Percentiles rank a stretch among this genome's conserved stretches.
These are phyloP conservation scores for Hippocampus comes DNA, from an alignment of 2,113 vertebrate genomes.

Conservation along the genomic window DNA sequence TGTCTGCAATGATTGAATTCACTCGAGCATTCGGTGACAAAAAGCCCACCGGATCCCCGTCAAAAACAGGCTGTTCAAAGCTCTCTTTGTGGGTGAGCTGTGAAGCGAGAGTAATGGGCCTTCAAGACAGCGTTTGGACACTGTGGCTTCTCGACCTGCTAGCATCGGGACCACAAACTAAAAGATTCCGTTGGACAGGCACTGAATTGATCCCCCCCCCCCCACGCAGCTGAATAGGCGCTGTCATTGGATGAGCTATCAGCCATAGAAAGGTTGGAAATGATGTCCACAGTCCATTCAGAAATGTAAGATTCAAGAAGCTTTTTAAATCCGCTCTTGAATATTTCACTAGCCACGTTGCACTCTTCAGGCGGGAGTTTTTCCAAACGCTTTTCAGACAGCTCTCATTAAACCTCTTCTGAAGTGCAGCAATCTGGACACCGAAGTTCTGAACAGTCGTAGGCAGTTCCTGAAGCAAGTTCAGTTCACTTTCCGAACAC, in stretches of 20 bases:
- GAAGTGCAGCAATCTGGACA: too few relatives aligned
- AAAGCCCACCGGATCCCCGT: conserved; percentile 62
- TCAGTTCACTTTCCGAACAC: background rate
- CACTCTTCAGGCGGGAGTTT: too few relatives aligned
- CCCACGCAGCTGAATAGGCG: conserved; percentile 66
- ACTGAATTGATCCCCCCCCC: conserved; percentile 58
- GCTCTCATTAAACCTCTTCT: too few relatives aligned
- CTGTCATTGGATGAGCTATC: conserved; percentile 58
- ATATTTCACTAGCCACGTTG: too few relatives aligned
- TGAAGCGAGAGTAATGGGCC: conserved; percentile 75
- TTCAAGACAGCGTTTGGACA: conserved; percentile 53
- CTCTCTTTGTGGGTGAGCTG: conserved; percentile 63
- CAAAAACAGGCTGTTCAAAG: conserved; percentile 62
- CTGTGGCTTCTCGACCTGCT: conserved; percentile 69
- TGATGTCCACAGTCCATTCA: conserved; percentile 6
- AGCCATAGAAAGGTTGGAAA: conserved; percentile 38
- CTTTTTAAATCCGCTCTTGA: conserved; percentile 27
- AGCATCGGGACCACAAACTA: conserved; percentile 62
- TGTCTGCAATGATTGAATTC: conserved; percentile 52
- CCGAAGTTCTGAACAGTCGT: too few relatives aligned
- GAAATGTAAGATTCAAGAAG: conserved; percentile 42
- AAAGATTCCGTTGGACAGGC: conserved; percentile 56
- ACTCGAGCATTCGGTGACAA: conserved; percentile 59
- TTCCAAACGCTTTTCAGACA: too few relatives aligned
- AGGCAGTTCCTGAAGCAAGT: background rate